These are phyloP conservation scores for Acleris emargana DNA, from an alignment of 2,888 invertebrate genomes.

Conservation along the genomic window DNA sequence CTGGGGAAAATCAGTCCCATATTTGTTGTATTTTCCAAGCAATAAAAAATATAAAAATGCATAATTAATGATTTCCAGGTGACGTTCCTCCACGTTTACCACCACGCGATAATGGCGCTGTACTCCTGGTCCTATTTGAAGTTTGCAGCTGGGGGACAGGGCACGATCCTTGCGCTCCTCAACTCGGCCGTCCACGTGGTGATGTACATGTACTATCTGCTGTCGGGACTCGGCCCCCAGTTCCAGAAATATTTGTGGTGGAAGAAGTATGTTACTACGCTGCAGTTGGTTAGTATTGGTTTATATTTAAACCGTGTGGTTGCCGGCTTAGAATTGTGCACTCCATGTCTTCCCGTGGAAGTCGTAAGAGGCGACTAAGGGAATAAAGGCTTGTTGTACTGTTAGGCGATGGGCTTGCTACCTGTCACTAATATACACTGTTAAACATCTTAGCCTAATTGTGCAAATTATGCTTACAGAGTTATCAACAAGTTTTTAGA, in stretches of 20 bases:
- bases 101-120: conserved; percentile 91
- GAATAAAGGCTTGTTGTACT: too few relatives aligned
- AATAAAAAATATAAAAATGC: not conserved
- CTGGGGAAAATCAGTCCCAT: too few relatives aligned
- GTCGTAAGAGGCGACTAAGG: too few relatives aligned
- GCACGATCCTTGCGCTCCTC: conserved; percentile 88
- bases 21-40: too few relatives aligned
- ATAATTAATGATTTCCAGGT: conserved; percentile 82
- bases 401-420: too few relatives aligned
- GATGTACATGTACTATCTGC: conserved; percentile 92
- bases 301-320: too few relatives aligned
- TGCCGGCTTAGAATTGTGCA: too few relatives aligned
- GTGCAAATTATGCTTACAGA: too few relatives aligned
- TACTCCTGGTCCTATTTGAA: conserved; percentile 92
- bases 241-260: conserved; percentile 93
- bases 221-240: conserved; percentile 90
- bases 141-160: conserved; percentile 91
- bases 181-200: conserved; percentile 92
- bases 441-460: too few relatives aligned
- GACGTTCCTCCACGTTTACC: conserved; percentile 95
- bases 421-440: too few relatives aligned
- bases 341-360: too few relatives aligned
- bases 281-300: conserved; percentile 87
- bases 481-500: too few relatives aligned
- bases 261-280: conserved; percentile 93